Conservation (phyloP, 2,113 vertebrate species). For the Tiliqua scincoides region DNA sequence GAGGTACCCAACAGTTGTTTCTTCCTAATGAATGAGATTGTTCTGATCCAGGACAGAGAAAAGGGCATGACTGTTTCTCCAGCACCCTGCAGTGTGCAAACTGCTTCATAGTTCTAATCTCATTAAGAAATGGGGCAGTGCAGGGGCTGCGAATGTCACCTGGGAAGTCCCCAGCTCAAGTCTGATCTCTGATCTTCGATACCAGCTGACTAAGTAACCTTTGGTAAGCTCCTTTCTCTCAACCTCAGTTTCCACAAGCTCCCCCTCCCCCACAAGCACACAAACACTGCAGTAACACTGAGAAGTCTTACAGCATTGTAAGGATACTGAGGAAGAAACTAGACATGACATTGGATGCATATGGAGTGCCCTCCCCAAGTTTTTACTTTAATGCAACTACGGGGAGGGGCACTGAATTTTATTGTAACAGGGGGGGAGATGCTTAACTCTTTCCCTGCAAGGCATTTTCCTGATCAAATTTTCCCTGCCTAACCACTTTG, state of each 20-base stretch:
- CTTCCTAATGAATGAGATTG: slow-evolving; percentile 22
- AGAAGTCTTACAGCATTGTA: neutral
- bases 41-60: neutral
- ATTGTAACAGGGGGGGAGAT: neutral
- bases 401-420: neutral
- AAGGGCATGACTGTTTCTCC: neutral
- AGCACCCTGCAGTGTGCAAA: neutral
- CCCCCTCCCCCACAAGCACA: neutral
- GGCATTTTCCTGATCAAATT: neutral
- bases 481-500: too few relatives aligned
- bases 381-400: neutral
- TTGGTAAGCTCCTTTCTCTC: neutral
- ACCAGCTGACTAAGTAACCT: neutral
- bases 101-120: neutral
- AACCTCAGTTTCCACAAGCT: neutral
- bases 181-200: too few relatives aligned
- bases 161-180: neutral
- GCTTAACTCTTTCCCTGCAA: neutral
- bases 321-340: neutral
- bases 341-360: neutral
- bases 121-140: too few relatives aligned
- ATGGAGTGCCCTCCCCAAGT: neutral
- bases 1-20: slow-evolving; percentile 6
- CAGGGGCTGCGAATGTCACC: neutral
- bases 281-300: neutral